phyloP scores from a whole-genome alignment of 2,113 vertebrate genomes.

The Seriola rivoliana region DNA sequence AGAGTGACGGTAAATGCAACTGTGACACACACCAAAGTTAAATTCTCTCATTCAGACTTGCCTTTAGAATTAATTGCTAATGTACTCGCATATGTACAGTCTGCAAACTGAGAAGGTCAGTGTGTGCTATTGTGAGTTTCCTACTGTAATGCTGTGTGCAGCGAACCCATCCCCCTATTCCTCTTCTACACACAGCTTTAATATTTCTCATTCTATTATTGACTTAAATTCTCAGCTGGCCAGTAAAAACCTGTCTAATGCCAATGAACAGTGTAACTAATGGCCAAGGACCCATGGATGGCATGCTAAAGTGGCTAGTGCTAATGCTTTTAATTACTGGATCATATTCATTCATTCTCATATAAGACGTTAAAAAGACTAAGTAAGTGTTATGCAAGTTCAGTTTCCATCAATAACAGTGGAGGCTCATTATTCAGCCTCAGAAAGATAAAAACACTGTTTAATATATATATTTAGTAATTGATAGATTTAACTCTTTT shows the following conservation, averaged over 20 bases:
- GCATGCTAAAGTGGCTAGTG: conserved; percentile 23
- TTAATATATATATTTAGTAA: neutral
- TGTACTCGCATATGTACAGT: neutral
- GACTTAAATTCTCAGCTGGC: neutral
- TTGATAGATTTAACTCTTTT: neutral
- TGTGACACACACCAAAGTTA: neutral
- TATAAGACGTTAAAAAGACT: neutral
- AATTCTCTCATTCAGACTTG: neutral
- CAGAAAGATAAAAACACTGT: neutral
- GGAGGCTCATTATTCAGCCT: neutral
- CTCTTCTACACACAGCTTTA: neutral
- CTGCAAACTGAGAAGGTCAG: conserved; percentile 27
- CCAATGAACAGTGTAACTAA: neutral
- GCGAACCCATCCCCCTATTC: neutral
- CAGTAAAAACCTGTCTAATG: neutral
- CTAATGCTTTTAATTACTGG: neutral
- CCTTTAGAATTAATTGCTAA: conserved; percentile 28
- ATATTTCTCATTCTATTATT: neutral
- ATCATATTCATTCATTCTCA: neutral
- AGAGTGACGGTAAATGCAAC: conserved; percentile 19
- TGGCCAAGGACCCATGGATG: neutral
- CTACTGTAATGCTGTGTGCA: neutral
- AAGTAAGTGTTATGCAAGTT: neutral
- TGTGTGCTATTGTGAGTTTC: neutral
- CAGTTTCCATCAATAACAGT: neutral